phyloP scores from a whole-genome alignment of 2,888 invertebrate species.

The Odontothrips loti region DNA sequence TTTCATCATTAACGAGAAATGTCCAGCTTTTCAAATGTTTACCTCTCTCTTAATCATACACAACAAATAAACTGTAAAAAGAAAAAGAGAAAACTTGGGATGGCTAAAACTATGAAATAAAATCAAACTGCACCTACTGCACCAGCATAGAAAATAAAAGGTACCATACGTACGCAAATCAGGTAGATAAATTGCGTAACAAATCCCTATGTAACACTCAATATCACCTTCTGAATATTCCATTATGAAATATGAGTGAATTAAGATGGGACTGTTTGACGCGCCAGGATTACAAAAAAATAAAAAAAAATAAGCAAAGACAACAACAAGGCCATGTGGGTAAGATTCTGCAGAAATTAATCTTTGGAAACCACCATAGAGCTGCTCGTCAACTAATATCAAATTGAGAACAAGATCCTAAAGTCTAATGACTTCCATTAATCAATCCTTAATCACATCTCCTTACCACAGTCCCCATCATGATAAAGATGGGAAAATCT shows the following conservation, averaged over 20 bases:
- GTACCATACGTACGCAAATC: background rate
- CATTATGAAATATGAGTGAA: no score
- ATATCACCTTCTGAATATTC: no score
- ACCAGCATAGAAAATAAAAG: background rate
- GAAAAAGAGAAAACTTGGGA: background rate
- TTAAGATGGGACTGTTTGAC: no score
- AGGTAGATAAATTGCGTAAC: background rate
- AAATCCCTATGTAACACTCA: background rate
- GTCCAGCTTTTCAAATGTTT: background rate
- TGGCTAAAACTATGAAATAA: background rate
- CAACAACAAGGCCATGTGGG: background rate
- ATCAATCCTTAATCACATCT: background rate
- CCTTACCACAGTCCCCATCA: background rate
- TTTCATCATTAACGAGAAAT: no score
- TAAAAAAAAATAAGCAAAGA: background rate
- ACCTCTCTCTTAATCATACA: background rate
- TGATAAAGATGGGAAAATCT: background rate
- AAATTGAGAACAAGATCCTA: constrained; percentile 1
- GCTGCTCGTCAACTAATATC: background rate
- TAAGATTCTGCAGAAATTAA: background rate
- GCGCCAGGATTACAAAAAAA: background rate
- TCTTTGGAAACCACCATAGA: background rate
- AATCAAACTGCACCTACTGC: background rate
- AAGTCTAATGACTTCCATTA: constrained; percentile 3
- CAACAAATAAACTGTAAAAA: background rate